A percentile compares a stretch with the other conserved stretches of the same genome.
Evolutionary conservation across 2,113 vertebrate species (phyloP).

Genomic region (Aptenodytes forsteri): DNA sequence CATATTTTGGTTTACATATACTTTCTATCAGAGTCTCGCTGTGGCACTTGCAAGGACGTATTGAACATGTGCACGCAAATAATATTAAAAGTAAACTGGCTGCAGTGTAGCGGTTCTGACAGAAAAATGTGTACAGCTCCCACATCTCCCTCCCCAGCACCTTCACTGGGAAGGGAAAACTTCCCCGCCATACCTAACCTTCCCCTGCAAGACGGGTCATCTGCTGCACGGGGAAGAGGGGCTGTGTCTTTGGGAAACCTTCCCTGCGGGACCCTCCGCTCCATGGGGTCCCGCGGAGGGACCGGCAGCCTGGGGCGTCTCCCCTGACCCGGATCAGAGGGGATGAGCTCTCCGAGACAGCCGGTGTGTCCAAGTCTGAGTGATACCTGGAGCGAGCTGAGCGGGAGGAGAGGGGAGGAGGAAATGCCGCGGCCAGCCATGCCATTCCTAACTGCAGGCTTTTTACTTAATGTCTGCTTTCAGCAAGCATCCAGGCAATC

Average conservation of each 20-base stretch:
- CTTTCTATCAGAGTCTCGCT: neutral
- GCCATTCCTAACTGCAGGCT: neutral
- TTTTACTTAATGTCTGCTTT: neutral
- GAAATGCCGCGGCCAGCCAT: accelerated
- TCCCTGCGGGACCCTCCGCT: neutral
- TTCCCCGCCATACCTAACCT: accelerated
- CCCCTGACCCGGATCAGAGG: accelerated
- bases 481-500: neutral
- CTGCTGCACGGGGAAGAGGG: neutral
- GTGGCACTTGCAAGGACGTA: neutral
- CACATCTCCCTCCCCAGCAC: neutral
- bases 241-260: neutral
- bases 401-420: neutral
- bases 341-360: accelerated
- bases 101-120: neutral
- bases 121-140: neutral
- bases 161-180: neutral
- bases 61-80: neutral
- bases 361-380: neutral
- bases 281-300: neutral
- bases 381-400: neutral
- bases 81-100: neutral
- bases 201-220: neutral
- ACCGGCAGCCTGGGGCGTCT: neutral
- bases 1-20: neutral